These are phyloP conservation scores for Philypnodon macrostomus DNA, from an alignment of 2,797 vertebrate species.

Conservation along the genomic window DNA sequence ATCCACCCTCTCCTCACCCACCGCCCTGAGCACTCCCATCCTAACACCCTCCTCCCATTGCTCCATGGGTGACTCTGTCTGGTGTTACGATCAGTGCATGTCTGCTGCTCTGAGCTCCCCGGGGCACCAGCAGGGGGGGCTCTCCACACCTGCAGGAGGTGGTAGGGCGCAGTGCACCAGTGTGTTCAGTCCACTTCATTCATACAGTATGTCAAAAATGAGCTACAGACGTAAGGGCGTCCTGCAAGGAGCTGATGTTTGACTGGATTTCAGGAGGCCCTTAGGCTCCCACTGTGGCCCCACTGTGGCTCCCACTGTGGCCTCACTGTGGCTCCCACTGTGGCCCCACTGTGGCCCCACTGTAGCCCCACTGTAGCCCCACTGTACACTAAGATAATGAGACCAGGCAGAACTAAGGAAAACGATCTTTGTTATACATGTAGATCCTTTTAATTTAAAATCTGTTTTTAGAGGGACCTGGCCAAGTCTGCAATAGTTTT, in stretches of 20 bases:
- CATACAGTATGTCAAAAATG: too few species aligned
- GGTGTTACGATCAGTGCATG: constrained; percentile 79
- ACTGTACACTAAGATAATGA: neutral
- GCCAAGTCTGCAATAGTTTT: too few species aligned
- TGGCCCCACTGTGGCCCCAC: neutral
- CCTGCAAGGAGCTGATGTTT: neutral
- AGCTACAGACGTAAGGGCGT: neutral
- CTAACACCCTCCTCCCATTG: constrained; percentile 77
- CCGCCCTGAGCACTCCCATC: constrained; percentile 73
- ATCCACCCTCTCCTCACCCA: constrained; percentile 82
- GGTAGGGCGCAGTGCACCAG: too few species aligned
- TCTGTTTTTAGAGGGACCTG: too few species aligned
- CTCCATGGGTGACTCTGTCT: constrained; percentile 83
- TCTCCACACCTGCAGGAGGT: neutral
- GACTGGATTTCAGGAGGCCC: neutral
- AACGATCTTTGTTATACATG: neutral
- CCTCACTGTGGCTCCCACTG: neutral
- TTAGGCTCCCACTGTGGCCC: neutral
- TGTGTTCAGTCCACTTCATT: too few species aligned
- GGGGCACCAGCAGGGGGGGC: constrained; percentile 1
- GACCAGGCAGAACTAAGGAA: neutral
- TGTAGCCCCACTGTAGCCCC: neutral
- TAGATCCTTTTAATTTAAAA: too few species aligned
- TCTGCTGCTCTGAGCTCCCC: constrained; percentile 63
- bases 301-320: too few species aligned